Base-by-base conservation (phyloP, 2,113 vertebrate genomes). In the Gymnorhina tibicen region DNA sequence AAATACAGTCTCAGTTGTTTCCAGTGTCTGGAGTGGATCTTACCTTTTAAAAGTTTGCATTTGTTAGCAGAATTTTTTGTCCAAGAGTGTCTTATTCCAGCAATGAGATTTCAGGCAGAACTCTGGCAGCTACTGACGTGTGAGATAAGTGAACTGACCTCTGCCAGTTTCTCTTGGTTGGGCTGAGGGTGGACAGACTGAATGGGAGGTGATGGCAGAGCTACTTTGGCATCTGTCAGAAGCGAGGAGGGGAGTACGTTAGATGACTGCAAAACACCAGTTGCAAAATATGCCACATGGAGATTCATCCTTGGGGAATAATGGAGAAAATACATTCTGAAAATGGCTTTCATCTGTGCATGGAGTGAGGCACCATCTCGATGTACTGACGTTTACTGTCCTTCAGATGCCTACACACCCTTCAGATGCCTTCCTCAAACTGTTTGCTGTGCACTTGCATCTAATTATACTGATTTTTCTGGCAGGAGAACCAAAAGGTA, bases 311-410 rank as follows among this genome's bases (percentile, higher is more conserved):
- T 85, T 47, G 19, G 78, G 16, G 49, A 85, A 23, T 66, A 85
- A 76, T 62, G n/a, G 27, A 79, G 28, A 41, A 83, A 94, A 69
- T 82, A 5, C 21, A 16, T 80, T 88, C 69, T 88, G 42, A 7
- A 66, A 58, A 68, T 0, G 0, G 9, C 41, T 50, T 56, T 93
- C 20, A 9, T 47, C 21, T 28, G 4, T 56, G 68, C 8, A 2
- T n/a, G 18, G 50, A 50, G 16, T 10, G 42, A 91, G 63, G 10
- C 44, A 47, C 42, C 33, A 30, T 59, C 55, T 33, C 30, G 6
- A 52, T 27, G 18, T 66, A 13, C 30, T 92, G 3, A 0, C 0
- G 0, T 88, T 94, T 27, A 59, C 41, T 3, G 1, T 66, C 22
- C 44, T 68, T 87, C 49, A 47, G n/a, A 59, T 74, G 28, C 27